A percentile compares a stretch with the other conserved stretches of the same genome.
phyloP scores from a whole-genome alignment of 2,888 invertebrate species.

The Linnaemya tessellans region DNA sequence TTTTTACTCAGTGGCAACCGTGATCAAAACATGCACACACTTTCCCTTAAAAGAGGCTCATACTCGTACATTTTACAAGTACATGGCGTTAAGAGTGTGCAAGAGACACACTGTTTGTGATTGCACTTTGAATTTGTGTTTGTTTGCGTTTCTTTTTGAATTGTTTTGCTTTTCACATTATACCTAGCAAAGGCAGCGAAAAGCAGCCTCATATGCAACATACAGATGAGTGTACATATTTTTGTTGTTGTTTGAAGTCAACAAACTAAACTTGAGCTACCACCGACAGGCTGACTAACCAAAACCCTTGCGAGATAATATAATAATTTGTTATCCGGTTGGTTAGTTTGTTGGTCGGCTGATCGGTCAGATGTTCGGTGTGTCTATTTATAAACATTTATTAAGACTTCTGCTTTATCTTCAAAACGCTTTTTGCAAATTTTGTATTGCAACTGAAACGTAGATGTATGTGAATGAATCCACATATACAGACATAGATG shows the following conservation, averaged over 20 bases:
- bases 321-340: constrained; percentile 39
- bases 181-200: not conserved
- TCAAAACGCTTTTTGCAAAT: not conserved
- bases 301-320: constrained; percentile 42
- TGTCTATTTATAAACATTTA: constrained; percentile 3
- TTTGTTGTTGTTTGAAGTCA: constrained; percentile 48
- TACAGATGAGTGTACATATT: too few relatives aligned
- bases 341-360: constrained; percentile 4
- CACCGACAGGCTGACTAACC: constrained; percentile 42
- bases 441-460: constrained; percentile 14
- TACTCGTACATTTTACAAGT: not conserved
- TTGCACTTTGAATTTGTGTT: constrained; percentile 4
- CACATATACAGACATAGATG: not conserved
- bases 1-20: too few relatives aligned
- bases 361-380: constrained; percentile 12
- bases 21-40: too few relatives aligned
- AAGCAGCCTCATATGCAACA: not conserved
- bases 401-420: not conserved
- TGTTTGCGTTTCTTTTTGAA: not conserved
- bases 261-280: constrained; percentile 58
- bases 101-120: not conserved
- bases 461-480: not conserved
- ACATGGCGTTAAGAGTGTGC: not conserved
- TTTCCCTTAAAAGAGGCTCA: not conserved
- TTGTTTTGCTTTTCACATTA: not conserved